Base-by-base conservation (phyloP, 1,140 invertebrate species). In the Archegozetes longisetosus region DNA sequence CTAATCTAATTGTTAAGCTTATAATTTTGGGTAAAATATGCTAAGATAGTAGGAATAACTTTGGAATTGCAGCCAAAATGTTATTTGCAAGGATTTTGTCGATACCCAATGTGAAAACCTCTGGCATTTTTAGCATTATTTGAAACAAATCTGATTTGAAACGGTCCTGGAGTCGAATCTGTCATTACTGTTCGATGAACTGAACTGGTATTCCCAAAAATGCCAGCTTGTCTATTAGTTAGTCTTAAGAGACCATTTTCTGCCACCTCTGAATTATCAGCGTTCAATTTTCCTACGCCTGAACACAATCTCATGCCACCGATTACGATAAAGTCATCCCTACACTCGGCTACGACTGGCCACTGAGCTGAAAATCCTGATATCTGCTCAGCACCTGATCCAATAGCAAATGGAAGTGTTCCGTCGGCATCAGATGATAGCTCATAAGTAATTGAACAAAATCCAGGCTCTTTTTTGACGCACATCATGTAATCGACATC, bases 401-500 rank as follows among this genome's bases (percentile, higher is more conserved):
- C 66, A 13, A 67, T 62, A 0, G 64, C 66, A 46, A 67, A 67
- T 14, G 66, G 66, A 12, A 56, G 53, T 2, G 53, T 23, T 4
- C 48, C 52, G 14, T 54, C 51, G 2, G 49, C 57, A 28, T 62
- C 61, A 0, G 63, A 25, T 3, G 32, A 55, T 3, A 67, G 27
- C 40, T 66, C 62, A 62, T 84, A 85, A 0, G 78, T 85, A 17
- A 70, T 61, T 12, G 67, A 68, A 55, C 69, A 70, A 55, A 67
- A 70, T 13, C 68, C 69, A 1, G 68, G 56, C 27, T 69, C 69
- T 53, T 69, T 65, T 20, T 62, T 51, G 28, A 70, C 61, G 48
- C 69, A 70, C 3, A 70, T 68, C 47, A 67, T 58, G 55, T 70
- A 70, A 55, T 69, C 69, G 54, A 88, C 85, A 61, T 72, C 83